These are phyloP conservation scores for Camponotus fellah DNA, from an alignment of 2,888 invertebrate genomes.

Conservation along the genomic window DNA sequence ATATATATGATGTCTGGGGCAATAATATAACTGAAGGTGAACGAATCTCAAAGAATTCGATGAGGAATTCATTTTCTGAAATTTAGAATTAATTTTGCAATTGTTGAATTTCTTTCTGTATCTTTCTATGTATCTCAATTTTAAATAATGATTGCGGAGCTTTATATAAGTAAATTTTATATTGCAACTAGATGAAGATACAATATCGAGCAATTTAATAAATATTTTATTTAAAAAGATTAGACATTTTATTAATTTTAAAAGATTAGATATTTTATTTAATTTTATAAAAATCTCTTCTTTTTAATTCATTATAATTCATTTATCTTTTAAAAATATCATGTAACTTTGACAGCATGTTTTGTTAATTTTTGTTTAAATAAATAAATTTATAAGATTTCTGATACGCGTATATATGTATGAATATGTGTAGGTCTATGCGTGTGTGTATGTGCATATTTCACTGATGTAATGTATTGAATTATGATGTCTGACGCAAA, in stretches of 20 bases:
- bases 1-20: neutral
- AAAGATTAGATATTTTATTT: neutral
- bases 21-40: neutral
- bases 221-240: slow-evolving; percentile 1
- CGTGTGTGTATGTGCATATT: neutral
- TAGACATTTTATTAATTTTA: neutral
- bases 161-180: neutral
- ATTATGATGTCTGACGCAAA: neutral
- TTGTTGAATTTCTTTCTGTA: neutral
- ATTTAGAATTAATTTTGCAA: neutral
- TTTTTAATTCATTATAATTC: neutral
- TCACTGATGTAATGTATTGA: neutral
- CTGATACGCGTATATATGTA: neutral
- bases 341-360: neutral
- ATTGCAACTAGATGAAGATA: neutral
- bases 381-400: neutral
- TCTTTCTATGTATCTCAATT: neutral
- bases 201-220: neutral
- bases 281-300: neutral
- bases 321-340: neutral
- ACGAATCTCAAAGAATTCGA: neutral
- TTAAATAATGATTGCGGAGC: neutral
- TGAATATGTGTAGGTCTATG: neutral
- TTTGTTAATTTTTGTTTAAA: slow-evolving; percentile 14
- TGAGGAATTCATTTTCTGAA: neutral